Evolutionary conservation across 2,113 vertebrate species (phyloP).

Genomic region (Sapajus apella): DNA sequence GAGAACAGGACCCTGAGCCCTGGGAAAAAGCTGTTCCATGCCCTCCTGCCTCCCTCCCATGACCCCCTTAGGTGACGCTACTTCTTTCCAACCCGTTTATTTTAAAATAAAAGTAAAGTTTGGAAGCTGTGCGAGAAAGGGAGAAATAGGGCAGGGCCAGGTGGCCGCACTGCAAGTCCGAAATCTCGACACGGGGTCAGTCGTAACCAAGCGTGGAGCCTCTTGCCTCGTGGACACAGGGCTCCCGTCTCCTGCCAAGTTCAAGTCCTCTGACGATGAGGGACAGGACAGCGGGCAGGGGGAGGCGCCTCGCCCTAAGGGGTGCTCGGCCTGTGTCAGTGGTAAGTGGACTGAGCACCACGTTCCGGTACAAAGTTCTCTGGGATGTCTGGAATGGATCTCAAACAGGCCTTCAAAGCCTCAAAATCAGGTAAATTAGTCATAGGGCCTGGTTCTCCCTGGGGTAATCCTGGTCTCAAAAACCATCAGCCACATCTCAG

Average conservation of each 20-base stretch:
- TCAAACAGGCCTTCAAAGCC: background rate
- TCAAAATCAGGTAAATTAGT: background rate
- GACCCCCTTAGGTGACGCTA: background rate
- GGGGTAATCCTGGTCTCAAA: background rate
- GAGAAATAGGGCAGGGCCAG: background rate
- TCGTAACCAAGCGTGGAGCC: background rate
- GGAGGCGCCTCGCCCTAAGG: background rate
- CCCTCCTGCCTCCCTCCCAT: background rate
- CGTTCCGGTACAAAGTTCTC: conserved; percentile 8
- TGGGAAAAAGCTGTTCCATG: background rate
- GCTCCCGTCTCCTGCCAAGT: background rate
- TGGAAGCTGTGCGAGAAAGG: conserved; percentile 58
- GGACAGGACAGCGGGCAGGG: background rate
- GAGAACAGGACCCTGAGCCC: too few species aligned
- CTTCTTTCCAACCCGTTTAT: background rate
- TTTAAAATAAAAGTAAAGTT: conserved; percentile 50
- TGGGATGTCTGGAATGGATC: conserved; percentile 48
- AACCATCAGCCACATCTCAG: background rate
- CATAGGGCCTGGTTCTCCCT: background rate
- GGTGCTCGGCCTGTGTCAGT: background rate
- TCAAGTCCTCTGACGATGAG: background rate
- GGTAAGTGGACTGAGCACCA: background rate
- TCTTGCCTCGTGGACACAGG: background rate
- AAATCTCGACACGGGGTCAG: background rate
- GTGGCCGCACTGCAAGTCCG: background rate